Conservation (phyloP, 2,888 invertebrate genomes). For the Heliconius erato region DNA sequence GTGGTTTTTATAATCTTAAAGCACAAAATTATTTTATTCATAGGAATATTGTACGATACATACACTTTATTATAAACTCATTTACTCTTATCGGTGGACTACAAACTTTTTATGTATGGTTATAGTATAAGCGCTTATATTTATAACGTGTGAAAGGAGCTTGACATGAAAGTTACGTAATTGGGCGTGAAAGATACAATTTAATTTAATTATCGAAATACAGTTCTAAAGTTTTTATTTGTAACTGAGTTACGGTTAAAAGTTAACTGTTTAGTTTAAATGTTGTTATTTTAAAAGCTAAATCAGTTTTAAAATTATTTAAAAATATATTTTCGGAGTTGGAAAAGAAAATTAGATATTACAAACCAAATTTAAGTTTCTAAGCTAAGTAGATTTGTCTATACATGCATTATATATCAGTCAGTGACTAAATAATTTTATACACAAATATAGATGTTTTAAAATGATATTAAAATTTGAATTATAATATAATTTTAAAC, state of each 20-base stretch:
- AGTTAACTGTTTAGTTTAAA: constrained; percentile 1
- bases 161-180: constrained; percentile 47
- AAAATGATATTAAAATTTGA: not conserved
- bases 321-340: too few species aligned
- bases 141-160: constrained; percentile 52
- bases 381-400: too few species aligned
- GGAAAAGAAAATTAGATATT: too few species aligned
- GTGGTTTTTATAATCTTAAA: not conserved
- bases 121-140: constrained; percentile 50
- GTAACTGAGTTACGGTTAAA: not conserved
- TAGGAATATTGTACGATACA: not conserved
- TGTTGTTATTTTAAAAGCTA: not conserved
- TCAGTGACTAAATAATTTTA: too few species aligned
- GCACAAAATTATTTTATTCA: not conserved
- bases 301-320: not conserved
- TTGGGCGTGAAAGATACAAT: constrained; percentile 49
- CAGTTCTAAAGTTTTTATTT: constrained; percentile 18
- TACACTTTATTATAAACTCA: too few species aligned
- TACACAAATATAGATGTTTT: too few species aligned
- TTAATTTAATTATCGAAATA: constrained; percentile 49
- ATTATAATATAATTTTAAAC: not conserved
- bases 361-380: too few species aligned
- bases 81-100: not conserved
- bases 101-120: constrained; percentile 42
- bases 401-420: too few species aligned